These are phyloP conservation scores for Archivesica marissinica DNA, from an alignment of 1,140 invertebrate species.

Conservation along the genomic window DNA sequence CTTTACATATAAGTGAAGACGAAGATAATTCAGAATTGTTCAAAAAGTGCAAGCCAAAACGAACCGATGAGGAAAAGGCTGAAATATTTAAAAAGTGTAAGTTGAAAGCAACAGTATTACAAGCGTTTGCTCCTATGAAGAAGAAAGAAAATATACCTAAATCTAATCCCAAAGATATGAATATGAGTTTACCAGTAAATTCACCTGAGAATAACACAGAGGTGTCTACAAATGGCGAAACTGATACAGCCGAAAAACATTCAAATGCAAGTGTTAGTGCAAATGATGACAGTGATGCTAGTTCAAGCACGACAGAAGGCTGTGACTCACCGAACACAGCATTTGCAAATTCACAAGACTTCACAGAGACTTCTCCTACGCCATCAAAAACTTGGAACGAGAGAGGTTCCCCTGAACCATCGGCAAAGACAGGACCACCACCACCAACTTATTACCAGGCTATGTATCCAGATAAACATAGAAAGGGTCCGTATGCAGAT, in stretches of 20 bases:
- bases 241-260: neutral
- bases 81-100: constrained; percentile 38
- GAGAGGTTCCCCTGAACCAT: constrained; percentile 65
- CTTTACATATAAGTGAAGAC: constrained; percentile 68
- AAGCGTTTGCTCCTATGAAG: neutral
- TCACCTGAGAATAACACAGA: constrained; percentile 35
- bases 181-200: constrained; percentile 16
- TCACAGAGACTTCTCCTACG: constrained; percentile 14
- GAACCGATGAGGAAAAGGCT: constrained; percentile 1
- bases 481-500: neutral
- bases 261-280: constrained; percentile 33
- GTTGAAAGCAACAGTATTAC: neutral
- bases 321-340: constrained; percentile 54
- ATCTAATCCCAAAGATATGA: constrained; percentile 13
- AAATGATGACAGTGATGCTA: constrained; percentile 26
- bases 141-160: neutral
- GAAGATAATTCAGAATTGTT: constrained; percentile 56
- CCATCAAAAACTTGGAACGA: constrained; percentile 58
- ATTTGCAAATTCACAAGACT: constrained; percentile 41
- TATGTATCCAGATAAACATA: neutral
- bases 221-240: neutral
- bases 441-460: neutral
- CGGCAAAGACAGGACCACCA: neutral
- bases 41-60: constrained; percentile 50
- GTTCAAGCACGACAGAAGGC: constrained; percentile 49